These are phyloP conservation scores for Leguminivora glycinivorella DNA, from an alignment of 1,140 invertebrate species.

Conservation along the genomic window DNA sequence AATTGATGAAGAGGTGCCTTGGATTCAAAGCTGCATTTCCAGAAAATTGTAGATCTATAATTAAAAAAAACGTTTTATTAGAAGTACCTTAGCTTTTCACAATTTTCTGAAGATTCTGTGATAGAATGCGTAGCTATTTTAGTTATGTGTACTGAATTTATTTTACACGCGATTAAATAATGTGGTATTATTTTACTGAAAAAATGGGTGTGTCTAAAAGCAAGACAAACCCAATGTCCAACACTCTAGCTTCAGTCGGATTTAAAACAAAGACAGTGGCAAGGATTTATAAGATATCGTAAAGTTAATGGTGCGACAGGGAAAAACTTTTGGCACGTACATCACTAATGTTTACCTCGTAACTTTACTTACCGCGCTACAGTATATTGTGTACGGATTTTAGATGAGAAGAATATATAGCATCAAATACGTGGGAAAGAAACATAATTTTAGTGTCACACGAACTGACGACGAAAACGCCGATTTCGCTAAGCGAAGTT, in stretches of 20 bases:
- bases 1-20: neutral
- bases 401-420: too few relatives aligned
- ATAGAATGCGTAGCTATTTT: too few relatives aligned
- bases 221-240: slow-evolving; percentile 35
- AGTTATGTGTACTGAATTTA: too few relatives aligned
- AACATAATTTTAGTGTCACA: too few relatives aligned
- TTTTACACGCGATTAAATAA: too few relatives aligned
- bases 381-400: too few relatives aligned
- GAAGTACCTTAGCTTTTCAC: neutral
- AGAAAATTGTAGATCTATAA: neutral
- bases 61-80: neutral
- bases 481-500: too few relatives aligned
- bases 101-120: too few relatives aligned
- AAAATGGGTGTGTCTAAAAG: too few relatives aligned
- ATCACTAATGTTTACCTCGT: slow-evolving; percentile 29
- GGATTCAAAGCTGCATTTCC: neutral
- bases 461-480: too few relatives aligned
- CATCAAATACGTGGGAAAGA: too few relatives aligned
- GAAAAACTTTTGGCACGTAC: slow-evolving; percentile 64
- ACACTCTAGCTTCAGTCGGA: slow-evolving; percentile 12
- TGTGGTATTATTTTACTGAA: too few relatives aligned
- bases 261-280: slow-evolving; percentile 43
- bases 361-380: slow-evolving; percentile 7
- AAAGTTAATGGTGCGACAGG: slow-evolving; percentile 65
- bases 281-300: slow-evolving; percentile 59